Percentiles rank a stretch among this genome's conserved stretches.
phyloP scores from a whole-genome alignment of 2,797 vertebrate species.

The Sebastes ruberrimus region DNA sequence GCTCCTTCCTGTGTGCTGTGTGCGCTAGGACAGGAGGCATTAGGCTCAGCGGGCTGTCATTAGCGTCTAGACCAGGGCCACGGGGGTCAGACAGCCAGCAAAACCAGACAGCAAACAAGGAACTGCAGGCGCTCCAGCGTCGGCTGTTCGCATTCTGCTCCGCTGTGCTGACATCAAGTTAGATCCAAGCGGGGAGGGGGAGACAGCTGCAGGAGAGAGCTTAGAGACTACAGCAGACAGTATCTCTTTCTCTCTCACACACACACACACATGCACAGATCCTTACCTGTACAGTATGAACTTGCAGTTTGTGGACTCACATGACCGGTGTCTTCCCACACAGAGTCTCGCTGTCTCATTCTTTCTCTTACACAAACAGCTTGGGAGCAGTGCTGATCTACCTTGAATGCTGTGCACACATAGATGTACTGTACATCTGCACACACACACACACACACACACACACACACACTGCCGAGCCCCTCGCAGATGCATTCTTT shows the following conservation, averaged over 20 bases:
- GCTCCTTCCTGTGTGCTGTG: constrained; percentile 51
- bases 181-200: constrained; percentile 11
- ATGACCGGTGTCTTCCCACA: neutral
- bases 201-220: constrained; percentile 37
- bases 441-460: constrained; percentile 6
- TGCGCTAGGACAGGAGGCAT: constrained; percentile 58
- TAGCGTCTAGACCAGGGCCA: constrained; percentile 70
- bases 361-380: neutral
- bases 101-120: constrained; percentile 56
- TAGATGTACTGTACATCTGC: neutral
- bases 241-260: neutral
- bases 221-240: neutral
- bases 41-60: constrained; percentile 68
- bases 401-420: neutral
- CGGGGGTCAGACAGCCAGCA: constrained; percentile 63
- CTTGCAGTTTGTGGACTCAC: neutral
- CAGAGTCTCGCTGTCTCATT: neutral
- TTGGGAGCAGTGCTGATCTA: neutral
- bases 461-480: neutral
- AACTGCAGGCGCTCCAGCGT: constrained; percentile 41
- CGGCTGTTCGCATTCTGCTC: constrained; percentile 39
- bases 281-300: constrained; percentile 9
- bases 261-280: neutral
- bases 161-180: constrained; percentile 42
- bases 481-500: constrained; percentile 41